Evolutionary conservation across 2,888 invertebrate species (phyloP), one percentile per base, ranked within the genome.

Genomic region (Drosophila ezoana): DNA sequence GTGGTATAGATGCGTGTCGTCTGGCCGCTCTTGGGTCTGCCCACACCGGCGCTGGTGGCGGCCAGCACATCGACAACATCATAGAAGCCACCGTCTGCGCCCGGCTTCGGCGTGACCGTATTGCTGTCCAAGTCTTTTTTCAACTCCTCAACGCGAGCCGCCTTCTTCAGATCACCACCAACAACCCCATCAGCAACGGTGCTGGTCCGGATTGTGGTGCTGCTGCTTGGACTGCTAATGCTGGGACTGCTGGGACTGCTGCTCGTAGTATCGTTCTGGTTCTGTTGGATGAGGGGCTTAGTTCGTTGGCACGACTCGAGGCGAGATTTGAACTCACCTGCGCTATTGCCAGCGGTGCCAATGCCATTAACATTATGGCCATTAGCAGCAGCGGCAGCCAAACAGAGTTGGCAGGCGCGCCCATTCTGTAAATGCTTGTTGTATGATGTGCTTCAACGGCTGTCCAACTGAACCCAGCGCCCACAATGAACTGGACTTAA

Each of bases 1-100:
- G 79, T 76, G 47, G 90, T 90, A 47, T 76, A 86, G 54, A 90
- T 85, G 14, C 87, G 80, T 10, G 90, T 89, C 14, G 90, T 90
- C 20, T 77, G 86, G 3, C 89, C 90, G 5, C 63, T 82, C 28
- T 79, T 84, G 1, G 72, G 9, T 20, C 66, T 72, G 9, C 73
- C 70, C n/a, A 20, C 43, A 4, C 56, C 69, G 5, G 52, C 54
- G 23, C 69, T 63, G 1, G 69, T 79, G n/a, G 84, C 71, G 1
- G 75, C 72, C 56, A 81, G 48, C 38, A 90, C 81, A 73, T 90
- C 89, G 23, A 89, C 71, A 1, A 85, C 78, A 47, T 90, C 85
- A 45, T 80, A 90, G 4, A 65, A 49, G 0, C 35, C 54, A 10
- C 13, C 32, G 14, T 54, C 35, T 0, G 32, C 10, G 14, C 37